Base-by-base conservation (phyloP, 2,797 vertebrate species). In the Manis javanica region DNA sequence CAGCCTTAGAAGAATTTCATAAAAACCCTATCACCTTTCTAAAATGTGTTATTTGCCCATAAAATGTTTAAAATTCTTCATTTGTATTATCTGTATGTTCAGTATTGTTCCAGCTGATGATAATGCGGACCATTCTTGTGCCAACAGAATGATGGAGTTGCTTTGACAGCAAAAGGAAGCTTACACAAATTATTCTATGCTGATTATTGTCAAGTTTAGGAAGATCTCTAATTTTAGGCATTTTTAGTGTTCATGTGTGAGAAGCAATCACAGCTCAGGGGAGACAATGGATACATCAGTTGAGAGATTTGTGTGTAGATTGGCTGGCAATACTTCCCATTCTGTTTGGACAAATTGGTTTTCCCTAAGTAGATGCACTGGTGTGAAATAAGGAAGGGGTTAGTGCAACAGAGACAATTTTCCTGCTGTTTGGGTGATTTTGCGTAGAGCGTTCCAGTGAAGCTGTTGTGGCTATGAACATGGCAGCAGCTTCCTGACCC, bases 1-100 rank as follows among this genome's bases (percentile, higher is more conserved):
- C n/a, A 39, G 29, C 23, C 53, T 46, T 81, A 31, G 46, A 24
- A 75, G 49, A 29, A 13, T 51, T 81, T 66, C 61, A 11, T 24
- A 49, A 39, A 93, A 39, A 23, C 61, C 12, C 51, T 74, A 31
- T 53, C 39, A 21, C 21, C 42, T 90, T 91, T 87, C 69, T 88
- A 78, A 53, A 61, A 53, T 87, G 37, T 24, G 15, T 63, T 31
- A 37, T 2, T 68, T 61, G 21, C 6, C 21, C 14, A 5, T 49
- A 59, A 55, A 72, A 88, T 26, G 31, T 46, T 59, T 34, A 39
- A 8, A 64, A 2, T 88, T 57, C 88, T 87, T 84, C 6, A 10
- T 37, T 4, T 19, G 10, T 13, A 5, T 53, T 53, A 12, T 51
- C 42, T 59, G 12, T 39, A 26, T 15, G 59, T 84, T 87, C 66